Evolutionary conservation across 2,888 invertebrate genomes (phyloP), one percentile per base, ranked within the genome.

Genomic region (Orchesella flavescens): DNA sequence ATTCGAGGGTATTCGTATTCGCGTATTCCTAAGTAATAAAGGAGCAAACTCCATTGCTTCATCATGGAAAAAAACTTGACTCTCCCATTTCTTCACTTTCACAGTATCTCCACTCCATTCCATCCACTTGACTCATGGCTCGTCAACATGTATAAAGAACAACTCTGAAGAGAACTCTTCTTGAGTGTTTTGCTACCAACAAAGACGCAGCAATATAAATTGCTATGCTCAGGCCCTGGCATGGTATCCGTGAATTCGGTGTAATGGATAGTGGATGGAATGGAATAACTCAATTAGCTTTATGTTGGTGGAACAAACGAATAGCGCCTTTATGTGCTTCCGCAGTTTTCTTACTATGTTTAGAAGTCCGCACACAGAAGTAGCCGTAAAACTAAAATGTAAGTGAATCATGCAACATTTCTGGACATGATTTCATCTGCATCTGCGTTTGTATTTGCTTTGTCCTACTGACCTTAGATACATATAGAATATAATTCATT

Each of bases 221-320:
- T 34, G 34, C 7, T 34, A 34, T 34, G 34, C n/a, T n/a, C n/a
- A n/a, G n/a, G n/a, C n/a, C n/a, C n/a, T 34, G 7, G 7, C 34
- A 17, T 34, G 34, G 44, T 43, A 21, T 12, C 43, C n/a, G 44
- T 43, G 44, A n/a, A 17, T 57, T 17, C 61, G 24, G 43, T 49
- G 61, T 73, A 80, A 80, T 73, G 65, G 78, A 78, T 69, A 78
- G 69, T 78, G 78, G 78, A 77, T 77, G 77, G 69, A 34, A 49
- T 49, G 49, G 49, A 78, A 71, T 72, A 80, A 80, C 73, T 80
- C 79, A 80, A 80, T 80, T 80, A 80, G 73, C 61, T 80, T 80
- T 80, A 73, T 80, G 79, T 72, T 80, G 34, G 34, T 34, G 65
- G 65, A 23, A 34, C 69, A 21, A 65, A 57, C 63, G 44, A 74